These are phyloP conservation scores for Leuctra nigra DNA, from an alignment of 2,888 invertebrate genomes.

Conservation along the genomic window DNA sequence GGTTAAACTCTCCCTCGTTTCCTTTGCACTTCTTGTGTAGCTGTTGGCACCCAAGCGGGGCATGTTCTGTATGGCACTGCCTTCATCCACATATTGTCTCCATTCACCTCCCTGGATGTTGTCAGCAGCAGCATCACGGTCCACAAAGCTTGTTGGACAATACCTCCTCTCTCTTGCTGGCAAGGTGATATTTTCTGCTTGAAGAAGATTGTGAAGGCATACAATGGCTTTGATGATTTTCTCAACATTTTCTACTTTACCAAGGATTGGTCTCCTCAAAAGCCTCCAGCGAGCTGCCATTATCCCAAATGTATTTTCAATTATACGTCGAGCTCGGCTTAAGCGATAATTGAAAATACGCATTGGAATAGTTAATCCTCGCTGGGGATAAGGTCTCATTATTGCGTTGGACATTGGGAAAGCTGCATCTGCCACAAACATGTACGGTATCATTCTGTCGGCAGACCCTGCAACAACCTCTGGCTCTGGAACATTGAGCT, in stretches of 20 bases:
- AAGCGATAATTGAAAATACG: conserved; percentile 29
- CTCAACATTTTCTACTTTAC: background rate
- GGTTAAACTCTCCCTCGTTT: background rate
- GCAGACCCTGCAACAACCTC: background rate
- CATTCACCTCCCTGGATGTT: background rate
- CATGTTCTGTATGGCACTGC: background rate
- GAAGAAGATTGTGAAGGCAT: background rate
- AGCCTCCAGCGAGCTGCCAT: conserved; percentile 25
- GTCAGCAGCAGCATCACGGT: background rate
- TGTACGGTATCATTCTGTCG: background rate
- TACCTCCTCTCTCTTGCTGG: background rate
- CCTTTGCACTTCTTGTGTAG: background rate
- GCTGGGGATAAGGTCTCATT: conserved; percentile 18
- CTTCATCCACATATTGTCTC: background rate
- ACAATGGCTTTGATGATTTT: background rate
- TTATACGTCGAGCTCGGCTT: conserved; percentile 22
- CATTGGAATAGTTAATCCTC: conserved; percentile 2
- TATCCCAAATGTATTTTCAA: conserved; percentile 29
- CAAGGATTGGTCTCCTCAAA: conserved; percentile 7
- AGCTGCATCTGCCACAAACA: conserved; percentile 6
- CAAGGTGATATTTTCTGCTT: background rate
- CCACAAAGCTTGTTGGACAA: background rate
- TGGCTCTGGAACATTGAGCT: background rate
- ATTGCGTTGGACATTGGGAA: background rate
- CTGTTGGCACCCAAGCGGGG: background rate